Conservation (phyloP, 1,140 invertebrate species). For the Bombus consobrinus region DNA sequence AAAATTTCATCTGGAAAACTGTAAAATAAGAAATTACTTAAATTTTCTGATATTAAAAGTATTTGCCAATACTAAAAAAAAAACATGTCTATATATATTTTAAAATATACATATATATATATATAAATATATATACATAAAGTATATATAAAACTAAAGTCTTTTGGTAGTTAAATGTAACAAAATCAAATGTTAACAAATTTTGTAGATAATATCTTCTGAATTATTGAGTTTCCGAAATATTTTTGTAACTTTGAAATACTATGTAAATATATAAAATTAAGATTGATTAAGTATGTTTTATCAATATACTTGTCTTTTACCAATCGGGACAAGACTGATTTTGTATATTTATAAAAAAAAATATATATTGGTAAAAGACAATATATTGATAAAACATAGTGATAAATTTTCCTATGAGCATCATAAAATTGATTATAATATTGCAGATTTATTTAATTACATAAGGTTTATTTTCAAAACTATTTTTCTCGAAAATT, state of each 20-base stretch:
- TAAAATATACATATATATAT: too few relatives aligned
- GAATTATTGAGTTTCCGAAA: too few relatives aligned
- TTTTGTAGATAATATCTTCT: not conserved
- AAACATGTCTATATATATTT: too few relatives aligned
- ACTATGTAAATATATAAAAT: too few relatives aligned
- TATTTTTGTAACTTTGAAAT: too few relatives aligned
- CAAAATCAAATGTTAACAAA: not conserved
- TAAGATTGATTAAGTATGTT: not conserved
- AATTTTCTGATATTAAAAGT: not conserved
- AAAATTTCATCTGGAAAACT: not conserved
- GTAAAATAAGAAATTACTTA: not conserved
- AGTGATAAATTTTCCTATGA: not conserved
- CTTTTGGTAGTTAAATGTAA: not conserved
- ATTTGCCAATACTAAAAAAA: not conserved
- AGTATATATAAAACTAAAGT: too few relatives aligned
- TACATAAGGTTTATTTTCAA: not conserved
- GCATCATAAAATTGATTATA: not conserved
- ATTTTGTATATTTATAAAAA: too few relatives aligned
- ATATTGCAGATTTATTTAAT: not conserved
- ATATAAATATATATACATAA: too few relatives aligned
- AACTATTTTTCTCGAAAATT: constrained; percentile 5
- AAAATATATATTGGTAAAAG: too few relatives aligned
- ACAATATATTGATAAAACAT: not conserved
- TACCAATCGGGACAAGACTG: too few relatives aligned
- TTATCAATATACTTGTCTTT: too few relatives aligned